These are phyloP conservation scores for Phyllotreta striolata DNA, from an alignment of 2,888 invertebrate species.

Conservation along the genomic window DNA sequence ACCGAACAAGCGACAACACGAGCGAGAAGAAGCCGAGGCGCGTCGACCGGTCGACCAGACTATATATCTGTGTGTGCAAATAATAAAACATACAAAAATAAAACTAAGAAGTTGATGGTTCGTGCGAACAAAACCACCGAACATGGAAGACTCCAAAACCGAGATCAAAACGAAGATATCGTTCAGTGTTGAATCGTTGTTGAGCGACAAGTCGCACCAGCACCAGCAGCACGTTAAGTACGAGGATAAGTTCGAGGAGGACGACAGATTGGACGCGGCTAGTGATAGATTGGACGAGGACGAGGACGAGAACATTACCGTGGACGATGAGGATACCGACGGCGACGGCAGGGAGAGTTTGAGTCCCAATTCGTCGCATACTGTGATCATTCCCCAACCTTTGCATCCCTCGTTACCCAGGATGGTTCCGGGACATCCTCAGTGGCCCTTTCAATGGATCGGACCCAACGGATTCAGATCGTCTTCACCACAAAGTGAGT, in stretches of 20 bases:
- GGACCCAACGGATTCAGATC: constrained; percentile 68
- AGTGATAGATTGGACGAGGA: constrained; percentile 60
- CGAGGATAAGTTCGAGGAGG: constrained; percentile 45
- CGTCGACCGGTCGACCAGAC: constrained; percentile 2
- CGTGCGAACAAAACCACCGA: constrained; percentile 30
- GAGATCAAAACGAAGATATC: constrained; percentile 72
- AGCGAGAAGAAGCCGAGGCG: constrained; percentile 30
- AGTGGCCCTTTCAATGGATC: constrained; percentile 73
- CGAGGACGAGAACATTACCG: constrained; percentile 60
- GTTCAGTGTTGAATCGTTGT: constrained; percentile 75
- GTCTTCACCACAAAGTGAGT: constrained; percentile 69
- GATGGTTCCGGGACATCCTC: constrained; percentile 63
- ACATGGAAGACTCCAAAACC: constrained; percentile 58
- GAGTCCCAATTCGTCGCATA: constrained; percentile 65
- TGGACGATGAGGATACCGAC: constrained; percentile 59
- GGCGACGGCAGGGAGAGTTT: constrained; percentile 58
- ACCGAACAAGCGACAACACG: constrained; percentile 41
- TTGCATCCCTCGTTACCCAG: constrained; percentile 69
- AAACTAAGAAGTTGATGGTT: no score
- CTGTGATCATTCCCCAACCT: constrained; percentile 74
- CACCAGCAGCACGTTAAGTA: constrained; percentile 35
- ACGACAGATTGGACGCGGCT: constrained; percentile 45
- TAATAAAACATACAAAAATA: constrained; percentile 25
- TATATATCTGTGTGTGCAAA: constrained; percentile 22
- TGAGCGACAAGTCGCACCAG: constrained; percentile 53